Conservation (phyloP, 1,140 invertebrate genomes). For the Drosophila arawakana region DNA sequence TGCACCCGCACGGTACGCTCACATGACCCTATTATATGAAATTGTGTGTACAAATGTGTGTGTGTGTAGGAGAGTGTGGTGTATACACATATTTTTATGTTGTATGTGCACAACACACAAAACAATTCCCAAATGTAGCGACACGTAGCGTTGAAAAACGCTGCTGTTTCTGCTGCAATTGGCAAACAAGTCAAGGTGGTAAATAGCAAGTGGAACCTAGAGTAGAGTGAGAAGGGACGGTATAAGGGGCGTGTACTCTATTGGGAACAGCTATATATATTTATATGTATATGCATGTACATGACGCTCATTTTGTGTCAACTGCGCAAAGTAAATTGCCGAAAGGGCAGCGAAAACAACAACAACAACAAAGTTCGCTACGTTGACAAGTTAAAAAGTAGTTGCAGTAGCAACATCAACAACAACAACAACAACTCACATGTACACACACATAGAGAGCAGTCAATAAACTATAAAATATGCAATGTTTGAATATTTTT, state of each 20-base stretch:
- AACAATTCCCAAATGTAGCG: conserved; percentile 80
- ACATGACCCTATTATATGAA: conserved; percentile 36
- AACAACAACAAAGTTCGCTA: conserved; percentile 22
- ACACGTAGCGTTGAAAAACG: conserved; percentile 63
- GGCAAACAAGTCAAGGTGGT: conserved; percentile 79
- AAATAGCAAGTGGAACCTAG: conserved; percentile 63
- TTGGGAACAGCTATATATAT: conserved; percentile 38
- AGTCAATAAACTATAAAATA: conserved; percentile 82
- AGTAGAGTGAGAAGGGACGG: neutral
- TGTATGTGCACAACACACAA: conserved; percentile 59
- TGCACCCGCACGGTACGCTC: conserved; percentile 62
- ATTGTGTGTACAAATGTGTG: conserved; percentile 20
- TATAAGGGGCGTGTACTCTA: conserved; percentile 23
- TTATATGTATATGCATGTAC: conserved; percentile 26
- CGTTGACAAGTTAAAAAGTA: conserved; percentile 51
- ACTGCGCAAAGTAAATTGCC: conserved; percentile 65
- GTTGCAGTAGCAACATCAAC: conserved; percentile 9
- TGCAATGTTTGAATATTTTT: conserved; percentile 79
- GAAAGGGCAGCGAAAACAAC: conserved; percentile 46
- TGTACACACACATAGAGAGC: conserved; percentile 31
- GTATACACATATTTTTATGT: conserved; percentile 31
- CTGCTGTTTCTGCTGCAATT: conserved; percentile 64
- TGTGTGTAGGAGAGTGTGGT: conserved; percentile 9
- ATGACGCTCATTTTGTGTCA: conserved; percentile 74
- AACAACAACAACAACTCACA: conserved; percentile 12